Evolutionary conservation across 1,140 invertebrate genomes (phyloP).

Genomic region (Tetragnatha versicolor): DNA sequence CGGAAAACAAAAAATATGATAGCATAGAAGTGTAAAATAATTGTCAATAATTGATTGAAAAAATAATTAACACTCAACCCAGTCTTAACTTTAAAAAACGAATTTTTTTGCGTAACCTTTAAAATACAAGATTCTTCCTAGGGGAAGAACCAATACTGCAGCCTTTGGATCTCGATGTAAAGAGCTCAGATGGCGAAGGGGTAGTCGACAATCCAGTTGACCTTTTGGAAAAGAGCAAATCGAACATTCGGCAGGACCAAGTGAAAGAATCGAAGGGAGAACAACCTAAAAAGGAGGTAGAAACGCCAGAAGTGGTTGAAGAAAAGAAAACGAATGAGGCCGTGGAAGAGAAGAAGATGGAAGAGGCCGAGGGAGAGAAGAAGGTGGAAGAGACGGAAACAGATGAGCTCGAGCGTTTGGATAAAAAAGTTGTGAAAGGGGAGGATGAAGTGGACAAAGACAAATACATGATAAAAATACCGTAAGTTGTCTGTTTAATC

Average conservation of each 20-base stretch:
- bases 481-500: background rate
- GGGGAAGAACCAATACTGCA: background rate
- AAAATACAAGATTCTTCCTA: background rate
- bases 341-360: too few species aligned
- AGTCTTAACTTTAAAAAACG: background rate
- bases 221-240: background rate
- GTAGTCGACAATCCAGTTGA: too few species aligned
- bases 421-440: background rate
- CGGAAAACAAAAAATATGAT: background rate
- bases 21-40: background rate
- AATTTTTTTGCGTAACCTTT: background rate
- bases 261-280: background rate
- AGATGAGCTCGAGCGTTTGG: background rate
- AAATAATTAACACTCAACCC: background rate
- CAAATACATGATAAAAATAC: background rate
- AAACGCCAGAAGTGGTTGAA: background rate
- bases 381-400: background rate
- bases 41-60: background rate
- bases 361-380: background rate
- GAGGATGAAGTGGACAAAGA: background rate
- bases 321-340: too few species aligned
- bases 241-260: background rate
- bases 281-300: background rate
- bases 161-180: background rate
- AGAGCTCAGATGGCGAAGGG: too few species aligned